phyloP scores from a whole-genome alignment of 2,888 invertebrate genomes.

The Trisateles emortualis region DNA sequence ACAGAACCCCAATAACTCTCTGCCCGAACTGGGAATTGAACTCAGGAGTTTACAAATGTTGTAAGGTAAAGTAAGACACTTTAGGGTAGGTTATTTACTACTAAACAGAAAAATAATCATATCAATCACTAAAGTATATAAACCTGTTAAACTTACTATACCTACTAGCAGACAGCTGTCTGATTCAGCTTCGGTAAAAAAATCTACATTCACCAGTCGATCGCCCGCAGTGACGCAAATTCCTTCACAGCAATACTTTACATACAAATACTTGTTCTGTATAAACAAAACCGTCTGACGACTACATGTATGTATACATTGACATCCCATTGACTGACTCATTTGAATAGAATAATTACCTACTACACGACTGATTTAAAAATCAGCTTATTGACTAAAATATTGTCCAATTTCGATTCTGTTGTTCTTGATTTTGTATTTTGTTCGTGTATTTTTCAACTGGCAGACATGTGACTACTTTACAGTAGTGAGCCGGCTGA shows the following conservation, averaged over 20 bases:
- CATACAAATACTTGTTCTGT: background rate
- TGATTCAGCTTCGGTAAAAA: background rate
- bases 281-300: background rate
- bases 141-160: too few species aligned
- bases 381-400: slow-evolving; percentile 3
- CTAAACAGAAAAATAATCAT: too few species aligned
- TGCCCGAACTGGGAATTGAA: too few species aligned
- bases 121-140: too few species aligned
- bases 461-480: too few species aligned
- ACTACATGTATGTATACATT: background rate
- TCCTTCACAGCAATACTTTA: background rate
- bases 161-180: background rate
- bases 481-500: too few species aligned
- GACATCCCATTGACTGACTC: slow-evolving; percentile 2
- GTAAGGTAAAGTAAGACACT: too few species aligned
- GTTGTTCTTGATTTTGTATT: background rate
- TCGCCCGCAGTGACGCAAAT: background rate
- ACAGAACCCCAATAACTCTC: too few species aligned
- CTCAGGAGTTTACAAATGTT: too few species aligned
- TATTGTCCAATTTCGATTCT: background rate
- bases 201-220: background rate
- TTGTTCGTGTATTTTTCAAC: too few species aligned
- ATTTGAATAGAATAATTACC: slow-evolving; percentile 16
- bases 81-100: too few species aligned
- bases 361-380: slow-evolving; percentile 10